Percentiles rank a stretch among this genome's conserved stretches.
Conservation (phyloP, 2,113 vertebrate genomes). For the Amphilophus citrinellus region DNA sequence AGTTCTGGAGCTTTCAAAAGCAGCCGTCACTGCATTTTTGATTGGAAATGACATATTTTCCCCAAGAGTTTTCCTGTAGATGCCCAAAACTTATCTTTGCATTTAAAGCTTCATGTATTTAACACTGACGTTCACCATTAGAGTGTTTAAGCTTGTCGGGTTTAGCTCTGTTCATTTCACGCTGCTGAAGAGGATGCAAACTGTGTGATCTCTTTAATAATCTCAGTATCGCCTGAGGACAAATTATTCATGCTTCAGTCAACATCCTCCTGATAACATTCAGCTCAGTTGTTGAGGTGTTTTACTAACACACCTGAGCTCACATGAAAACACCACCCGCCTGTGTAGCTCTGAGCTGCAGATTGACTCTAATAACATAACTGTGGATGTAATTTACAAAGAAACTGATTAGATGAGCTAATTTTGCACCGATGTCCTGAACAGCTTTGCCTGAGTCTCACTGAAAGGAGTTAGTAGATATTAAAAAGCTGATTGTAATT, state of each 20-base stretch:
- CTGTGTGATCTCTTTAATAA: neutral
- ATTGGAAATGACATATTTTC: neutral
- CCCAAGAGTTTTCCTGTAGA: neutral
- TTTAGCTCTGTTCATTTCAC: neutral
- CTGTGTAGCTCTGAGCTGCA: neutral
- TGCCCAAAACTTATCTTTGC: neutral
- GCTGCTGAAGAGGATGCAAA: neutral
- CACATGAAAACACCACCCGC: neutral
- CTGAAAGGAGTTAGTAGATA: neutral
- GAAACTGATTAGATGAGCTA: neutral
- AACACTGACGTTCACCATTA: neutral
- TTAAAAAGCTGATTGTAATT: neutral
- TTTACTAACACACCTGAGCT: no score
- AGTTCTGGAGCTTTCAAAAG: neutral
- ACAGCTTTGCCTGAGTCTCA: neutral
- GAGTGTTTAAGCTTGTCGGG: neutral
- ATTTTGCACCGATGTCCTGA: no score
- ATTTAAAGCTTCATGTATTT: neutral
- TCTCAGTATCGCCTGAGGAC: neutral
- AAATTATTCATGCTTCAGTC: neutral
- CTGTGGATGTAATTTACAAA: neutral
- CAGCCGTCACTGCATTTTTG: neutral
- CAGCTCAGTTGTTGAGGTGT: neutral
- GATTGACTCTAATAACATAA: neutral
- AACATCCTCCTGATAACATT: neutral